These are phyloP conservation scores for Acrobasis repandana DNA, from an alignment of 2,888 invertebrate species.

Conservation along the genomic window DNA sequence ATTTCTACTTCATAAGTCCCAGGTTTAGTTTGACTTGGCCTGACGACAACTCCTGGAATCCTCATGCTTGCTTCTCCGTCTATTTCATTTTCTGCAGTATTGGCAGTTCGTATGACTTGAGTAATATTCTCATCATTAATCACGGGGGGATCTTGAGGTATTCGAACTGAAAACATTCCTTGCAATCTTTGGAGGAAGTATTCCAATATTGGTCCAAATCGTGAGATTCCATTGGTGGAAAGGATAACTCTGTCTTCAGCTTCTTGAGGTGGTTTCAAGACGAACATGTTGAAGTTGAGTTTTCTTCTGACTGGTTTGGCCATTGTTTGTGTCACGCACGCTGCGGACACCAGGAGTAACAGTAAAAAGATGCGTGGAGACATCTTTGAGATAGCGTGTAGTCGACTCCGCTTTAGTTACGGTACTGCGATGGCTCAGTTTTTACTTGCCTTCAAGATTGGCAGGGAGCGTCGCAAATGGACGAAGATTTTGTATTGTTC, in stretches of 20 bases:
- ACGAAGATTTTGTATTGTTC: conserved; percentile 11
- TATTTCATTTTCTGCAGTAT: conserved; percentile 10
- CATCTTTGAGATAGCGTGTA: conserved; percentile 29
- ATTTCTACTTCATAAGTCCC: conserved; percentile 40
- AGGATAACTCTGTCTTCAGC: conserved; percentile 34
- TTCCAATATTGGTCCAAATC: conserved; percentile 84
- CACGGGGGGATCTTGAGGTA: conserved; percentile 51
- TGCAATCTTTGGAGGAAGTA: conserved; percentile 84
- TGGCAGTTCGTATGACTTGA: neutral
- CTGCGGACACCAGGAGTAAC: conserved; percentile 14
- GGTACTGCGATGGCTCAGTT: conserved; percentile 36
- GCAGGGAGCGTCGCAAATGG: conserved; percentile 18
- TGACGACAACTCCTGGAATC: conserved; percentile 42
- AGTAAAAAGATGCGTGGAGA: conserved; percentile 10
- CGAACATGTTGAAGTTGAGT: conserved; percentile 41
- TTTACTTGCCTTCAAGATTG: conserved; percentile 38
- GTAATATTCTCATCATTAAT: neutral
- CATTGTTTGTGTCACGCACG: conserved; percentile 28
- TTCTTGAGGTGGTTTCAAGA: conserved; percentile 34
- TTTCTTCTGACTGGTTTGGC: conserved; percentile 34
- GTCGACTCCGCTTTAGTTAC: conserved; percentile 30
- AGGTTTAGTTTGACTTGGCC: conserved; percentile 35
- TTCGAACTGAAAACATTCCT: conserved; percentile 83
- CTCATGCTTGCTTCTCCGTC: conserved; percentile 55
- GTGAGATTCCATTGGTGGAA: conserved; percentile 44